phyloP scores from a whole-genome alignment of 1,140 invertebrate genomes.

The Andricus grossulariae region DNA sequence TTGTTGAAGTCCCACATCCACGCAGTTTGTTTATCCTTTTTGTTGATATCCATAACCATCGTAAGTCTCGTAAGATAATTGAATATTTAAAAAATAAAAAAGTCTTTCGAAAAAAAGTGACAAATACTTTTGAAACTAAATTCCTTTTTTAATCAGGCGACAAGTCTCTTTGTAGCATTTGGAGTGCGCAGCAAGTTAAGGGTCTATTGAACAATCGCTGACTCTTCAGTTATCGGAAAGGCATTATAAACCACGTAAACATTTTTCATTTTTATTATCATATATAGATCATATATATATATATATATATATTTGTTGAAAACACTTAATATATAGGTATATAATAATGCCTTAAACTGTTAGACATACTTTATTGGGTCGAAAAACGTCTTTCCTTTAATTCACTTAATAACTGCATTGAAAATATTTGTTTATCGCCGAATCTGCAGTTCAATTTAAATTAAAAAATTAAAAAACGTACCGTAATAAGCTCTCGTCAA shows the following conservation, averaged over 20 bases:
- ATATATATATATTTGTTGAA: constrained; percentile 54
- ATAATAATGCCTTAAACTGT: constrained; percentile 65
- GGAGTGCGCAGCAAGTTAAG: neutral
- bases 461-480: constrained; percentile 47
- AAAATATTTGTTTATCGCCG: too few relatives aligned
- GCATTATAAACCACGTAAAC: constrained; percentile 56
- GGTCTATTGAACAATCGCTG: neutral
- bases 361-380: too few relatives aligned
- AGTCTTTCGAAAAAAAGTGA: constrained; percentile 41
- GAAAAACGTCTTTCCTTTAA: too few relatives aligned
- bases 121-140: constrained; percentile 12
- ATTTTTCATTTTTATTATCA: constrained; percentile 69
- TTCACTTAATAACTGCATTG: too few relatives aligned
- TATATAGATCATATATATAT: constrained; percentile 70
- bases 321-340: constrained; percentile 71
- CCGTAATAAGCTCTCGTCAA: constrained; percentile 33
- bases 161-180: constrained; percentile 3
- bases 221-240: constrained; percentile 13
- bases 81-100: constrained; percentile 33
- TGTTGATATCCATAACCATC: constrained; percentile 49
- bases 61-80: constrained; percentile 40
- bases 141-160: constrained; percentile 28
- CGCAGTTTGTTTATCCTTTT: constrained; percentile 44
- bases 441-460: too few relatives aligned
- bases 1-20: constrained; percentile 58